A percentile compares a stretch with the other conserved stretches of the same genome.
Evolutionary conservation across 1,140 invertebrate species (phyloP).

Genomic region (Leucophenga varia): DNA sequence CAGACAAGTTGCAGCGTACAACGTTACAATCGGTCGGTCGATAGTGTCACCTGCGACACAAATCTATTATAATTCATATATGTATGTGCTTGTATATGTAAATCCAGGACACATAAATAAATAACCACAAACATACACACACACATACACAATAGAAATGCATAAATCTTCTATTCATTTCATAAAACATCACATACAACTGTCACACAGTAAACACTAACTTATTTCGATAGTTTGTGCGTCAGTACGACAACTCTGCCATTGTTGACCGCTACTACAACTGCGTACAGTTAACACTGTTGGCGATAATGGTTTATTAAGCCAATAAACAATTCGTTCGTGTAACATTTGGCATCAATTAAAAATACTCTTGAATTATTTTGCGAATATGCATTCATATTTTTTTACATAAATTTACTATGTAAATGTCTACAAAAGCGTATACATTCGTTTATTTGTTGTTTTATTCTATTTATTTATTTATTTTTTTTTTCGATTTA

Average conservation of each 20-base stretch:
- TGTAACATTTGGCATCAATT: too few species aligned
- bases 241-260: background rate
- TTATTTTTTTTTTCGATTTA: too few species aligned
- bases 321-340: background rate
- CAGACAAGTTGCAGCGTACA: background rate
- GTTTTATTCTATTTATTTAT: too few species aligned
- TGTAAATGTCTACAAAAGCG: too few species aligned
- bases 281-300: too few species aligned
- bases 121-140: constrained; percentile 27
- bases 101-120: constrained; percentile 32
- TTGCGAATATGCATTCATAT: too few species aligned
- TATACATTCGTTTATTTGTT: too few species aligned
- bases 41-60: constrained; percentile 37
- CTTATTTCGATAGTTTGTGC: background rate
- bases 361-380: too few species aligned
- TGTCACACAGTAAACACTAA: too few species aligned
- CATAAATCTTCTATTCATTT: constrained; percentile 19
- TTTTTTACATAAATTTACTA: too few species aligned
- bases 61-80: constrained; percentile 52
- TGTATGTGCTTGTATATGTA: constrained; percentile 25
- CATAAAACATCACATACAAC: constrained; percentile 21
- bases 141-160: constrained; percentile 7
- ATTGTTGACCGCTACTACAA: constrained; percentile 5
- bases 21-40: too few species aligned
- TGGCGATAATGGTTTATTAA: constrained; percentile 4